These are phyloP conservation scores for Coleophora flavipennella DNA, from an alignment of 2,888 invertebrate genomes.

Conservation along the genomic window DNA sequence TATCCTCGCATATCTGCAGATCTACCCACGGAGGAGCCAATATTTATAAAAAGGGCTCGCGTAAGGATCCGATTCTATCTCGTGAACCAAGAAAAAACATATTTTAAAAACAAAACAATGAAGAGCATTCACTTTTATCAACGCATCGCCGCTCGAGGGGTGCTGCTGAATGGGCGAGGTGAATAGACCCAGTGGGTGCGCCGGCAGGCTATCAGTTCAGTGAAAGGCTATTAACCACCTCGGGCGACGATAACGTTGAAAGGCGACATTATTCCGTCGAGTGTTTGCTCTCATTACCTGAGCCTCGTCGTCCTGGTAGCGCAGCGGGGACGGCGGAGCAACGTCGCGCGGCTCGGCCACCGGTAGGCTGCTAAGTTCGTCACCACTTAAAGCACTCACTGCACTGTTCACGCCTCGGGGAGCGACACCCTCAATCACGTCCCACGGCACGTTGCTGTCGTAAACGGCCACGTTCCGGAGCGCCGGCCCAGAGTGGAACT, in stretches of 20 bases:
- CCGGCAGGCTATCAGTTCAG: conserved; percentile 53
- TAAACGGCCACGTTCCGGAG: conserved; percentile 66
- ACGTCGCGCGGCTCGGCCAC: conserved; percentile 49
- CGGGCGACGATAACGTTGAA: conserved; percentile 65
- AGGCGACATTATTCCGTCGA: conserved; percentile 39
- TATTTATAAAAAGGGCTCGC: background rate
- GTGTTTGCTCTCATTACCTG: conserved; percentile 50
- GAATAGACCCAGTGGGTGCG: conserved; percentile 51
- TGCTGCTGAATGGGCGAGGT: conserved; percentile 44
- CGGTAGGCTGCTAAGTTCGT: conserved; percentile 15
- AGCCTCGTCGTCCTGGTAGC: conserved; percentile 49
- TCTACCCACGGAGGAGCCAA: too few species aligned
- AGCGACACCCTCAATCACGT: conserved; percentile 43
- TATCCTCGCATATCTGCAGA: too few species aligned
- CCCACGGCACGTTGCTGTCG: conserved; percentile 70
- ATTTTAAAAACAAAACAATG: conserved; percentile 66
- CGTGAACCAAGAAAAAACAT: conserved; percentile 37
- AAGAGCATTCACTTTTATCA: conserved; percentile 62
- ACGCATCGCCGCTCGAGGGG: conserved; percentile 59
- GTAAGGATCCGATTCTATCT: conserved; percentile 17
- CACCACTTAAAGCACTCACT: conserved; percentile 60
- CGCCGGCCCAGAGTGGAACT: conserved; percentile 66
- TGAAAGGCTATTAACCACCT: conserved; percentile 65
- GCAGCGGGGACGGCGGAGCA: conserved; percentile 56
- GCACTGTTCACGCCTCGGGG: conserved; percentile 46